phyloP scores from a whole-genome alignment of 2,113 vertebrate species.

The Ptychochromis oligacanthus region DNA sequence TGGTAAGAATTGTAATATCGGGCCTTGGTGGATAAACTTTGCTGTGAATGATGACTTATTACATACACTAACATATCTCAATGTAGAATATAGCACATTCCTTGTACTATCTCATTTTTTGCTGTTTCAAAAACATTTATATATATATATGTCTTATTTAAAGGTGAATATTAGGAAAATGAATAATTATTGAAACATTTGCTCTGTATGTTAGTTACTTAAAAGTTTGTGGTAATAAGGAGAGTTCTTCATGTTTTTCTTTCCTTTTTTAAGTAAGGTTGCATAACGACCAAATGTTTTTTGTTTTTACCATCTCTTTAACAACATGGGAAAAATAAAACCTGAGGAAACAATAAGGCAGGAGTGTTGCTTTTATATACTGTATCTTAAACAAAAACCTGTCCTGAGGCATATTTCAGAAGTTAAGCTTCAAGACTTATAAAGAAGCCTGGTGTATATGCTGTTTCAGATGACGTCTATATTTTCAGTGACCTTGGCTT shows the following conservation, averaged over 20 bases:
- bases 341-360: neutral
- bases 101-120: neutral
- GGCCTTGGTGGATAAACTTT: neutral
- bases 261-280: neutral
- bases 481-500: neutral
- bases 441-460: neutral
- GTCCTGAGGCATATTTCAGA: neutral
- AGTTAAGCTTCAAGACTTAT: neutral
- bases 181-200: constrained; percentile 13
- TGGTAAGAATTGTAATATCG: neutral
- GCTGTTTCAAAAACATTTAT: neutral
- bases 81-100: neutral
- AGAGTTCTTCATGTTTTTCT: neutral
- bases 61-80: neutral
- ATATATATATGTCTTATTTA: constrained; percentile 27
- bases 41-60: neutral
- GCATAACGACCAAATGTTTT: constrained; percentile 42
- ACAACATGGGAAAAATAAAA: constrained; percentile 45
- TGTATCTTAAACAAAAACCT: neutral
- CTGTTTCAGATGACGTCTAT: neutral
- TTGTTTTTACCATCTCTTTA: constrained; percentile 28
- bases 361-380: neutral
- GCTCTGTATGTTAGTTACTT: constrained; percentile 1
- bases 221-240: neutral
- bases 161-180: neutral